A percentile compares a stretch with the other conserved stretches of the same genome.
phyloP scores from a whole-genome alignment of 2,797 vertebrate genomes.

The Rhabdomys pumilio region DNA sequence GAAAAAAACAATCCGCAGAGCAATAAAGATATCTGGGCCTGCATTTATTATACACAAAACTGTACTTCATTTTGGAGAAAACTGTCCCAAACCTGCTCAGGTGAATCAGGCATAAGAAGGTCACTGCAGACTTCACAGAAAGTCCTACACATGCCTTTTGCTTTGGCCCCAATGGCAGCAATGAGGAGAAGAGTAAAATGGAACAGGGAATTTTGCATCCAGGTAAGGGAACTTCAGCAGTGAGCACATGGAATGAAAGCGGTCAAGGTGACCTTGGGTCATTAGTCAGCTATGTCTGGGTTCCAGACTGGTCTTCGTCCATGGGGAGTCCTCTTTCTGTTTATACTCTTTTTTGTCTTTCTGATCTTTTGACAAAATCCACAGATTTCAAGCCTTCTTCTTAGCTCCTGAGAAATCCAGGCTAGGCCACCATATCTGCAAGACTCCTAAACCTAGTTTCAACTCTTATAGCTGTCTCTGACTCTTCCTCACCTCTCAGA shows the following conservation, averaged over 20 bases:
- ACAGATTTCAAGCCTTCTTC: neutral
- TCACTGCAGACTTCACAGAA: slow-evolving; percentile 66
- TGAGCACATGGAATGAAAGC: neutral
- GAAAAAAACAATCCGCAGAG: slow-evolving; percentile 73
- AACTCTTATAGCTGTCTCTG: neutral
- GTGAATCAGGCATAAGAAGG: slow-evolving; percentile 72
- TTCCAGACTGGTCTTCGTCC: neutral
- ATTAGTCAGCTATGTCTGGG: neutral
- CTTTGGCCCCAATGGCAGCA: neutral
- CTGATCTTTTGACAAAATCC: neutral
- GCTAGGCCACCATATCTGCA: neutral
- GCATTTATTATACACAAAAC: slow-evolving; percentile 67
- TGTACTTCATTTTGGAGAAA: slow-evolving; percentile 68
- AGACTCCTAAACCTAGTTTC: neutral
- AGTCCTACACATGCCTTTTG: slow-evolving; percentile 52
- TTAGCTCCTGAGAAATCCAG: neutral
- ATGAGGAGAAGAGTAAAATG: neutral
- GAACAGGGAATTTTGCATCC: neutral
- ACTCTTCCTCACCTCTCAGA: neutral
- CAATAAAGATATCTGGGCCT: slow-evolving; percentile 60
- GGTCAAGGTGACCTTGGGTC: slow-evolving; percentile 11
- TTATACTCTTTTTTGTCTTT: neutral
- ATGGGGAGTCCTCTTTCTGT: rapidly evolving
- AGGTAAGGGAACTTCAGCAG: neutral
- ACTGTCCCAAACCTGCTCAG: slow-evolving; percentile 76